Percentiles rank a stretch among this genome's conserved stretches.
phyloP scores from a whole-genome alignment of 2,113 vertebrate genomes.

The Choloepus hoffmanni region DNA sequence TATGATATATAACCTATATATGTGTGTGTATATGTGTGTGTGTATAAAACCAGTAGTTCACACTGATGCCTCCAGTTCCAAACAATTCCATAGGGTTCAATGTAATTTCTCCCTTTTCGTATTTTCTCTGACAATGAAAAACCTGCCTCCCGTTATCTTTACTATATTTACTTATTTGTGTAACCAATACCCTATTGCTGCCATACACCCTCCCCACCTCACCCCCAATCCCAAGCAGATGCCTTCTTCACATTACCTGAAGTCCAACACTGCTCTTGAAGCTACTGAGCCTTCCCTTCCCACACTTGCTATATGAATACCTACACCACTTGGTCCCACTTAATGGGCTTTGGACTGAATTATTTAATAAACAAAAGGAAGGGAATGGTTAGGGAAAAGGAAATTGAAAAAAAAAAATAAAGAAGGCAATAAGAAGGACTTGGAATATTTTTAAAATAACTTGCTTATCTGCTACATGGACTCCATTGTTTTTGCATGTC shows the following conservation, averaged over 20 bases:
- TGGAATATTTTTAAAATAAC: neutral
- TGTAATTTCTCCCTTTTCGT: neutral
- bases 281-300: rapidly evolving
- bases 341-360: neutral
- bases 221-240: neutral
- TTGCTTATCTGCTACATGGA: neutral
- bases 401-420: neutral
- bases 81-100: neutral
- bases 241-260: neutral
- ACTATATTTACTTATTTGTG: neutral
- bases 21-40: neutral
- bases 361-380: neutral
- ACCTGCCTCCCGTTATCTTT: neutral
- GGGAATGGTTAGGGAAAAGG: neutral
- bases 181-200: neutral
- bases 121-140: neutral
- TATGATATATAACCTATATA: neutral
- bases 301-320: too few relatives aligned
- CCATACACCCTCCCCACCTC: too few relatives aligned
- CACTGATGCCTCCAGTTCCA: neutral
- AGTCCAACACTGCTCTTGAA: neutral
- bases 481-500: neutral
- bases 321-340: neutral
- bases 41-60: neutral
- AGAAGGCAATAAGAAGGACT: neutral